Evolutionary conservation across 37 sponge, comb jelly and placozoan species (phyloP).

Genomic region (Halichondria panicea): DNA sequence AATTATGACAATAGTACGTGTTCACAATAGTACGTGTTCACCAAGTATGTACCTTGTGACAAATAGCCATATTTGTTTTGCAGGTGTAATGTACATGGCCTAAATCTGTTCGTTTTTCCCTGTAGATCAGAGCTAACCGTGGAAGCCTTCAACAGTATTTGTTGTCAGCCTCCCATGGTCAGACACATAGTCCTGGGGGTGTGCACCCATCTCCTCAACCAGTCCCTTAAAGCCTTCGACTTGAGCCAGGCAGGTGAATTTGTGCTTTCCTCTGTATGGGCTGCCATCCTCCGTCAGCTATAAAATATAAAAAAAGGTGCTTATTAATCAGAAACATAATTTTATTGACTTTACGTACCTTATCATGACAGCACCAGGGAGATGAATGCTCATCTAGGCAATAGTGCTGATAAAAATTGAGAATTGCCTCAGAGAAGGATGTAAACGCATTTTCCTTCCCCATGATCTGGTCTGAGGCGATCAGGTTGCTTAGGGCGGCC

Average conservation of each 20-base stretch:
- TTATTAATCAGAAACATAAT: background rate
- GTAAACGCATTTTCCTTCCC: slow-evolving; percentile 3
- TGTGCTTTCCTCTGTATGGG: slow-evolving; percentile 3
- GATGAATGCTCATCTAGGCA: slow-evolving; percentile 12
- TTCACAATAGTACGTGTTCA: background rate
- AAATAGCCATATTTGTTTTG: slow-evolving; percentile 15
- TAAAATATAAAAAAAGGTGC: background rate
- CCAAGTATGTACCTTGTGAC: background rate
- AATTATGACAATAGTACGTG: background rate
- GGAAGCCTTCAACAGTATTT: slow-evolving; percentile 11
- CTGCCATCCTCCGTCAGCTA: background rate
- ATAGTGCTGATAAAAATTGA: slow-evolving; percentile 5
- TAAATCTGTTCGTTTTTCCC: slow-evolving; percentile 3
- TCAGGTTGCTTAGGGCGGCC: slow-evolving; percentile 18
- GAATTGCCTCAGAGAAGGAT: background rate
- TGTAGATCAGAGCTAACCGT: slow-evolving; percentile 10
- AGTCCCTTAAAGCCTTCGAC: background rate
- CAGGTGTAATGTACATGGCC: slow-evolving; percentile 2
- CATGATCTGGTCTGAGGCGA: slow-evolving; percentile 6
- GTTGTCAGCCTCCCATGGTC: background rate
- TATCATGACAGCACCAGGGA: slow-evolving; percentile 2
- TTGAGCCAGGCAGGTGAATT: slow-evolving; percentile 8
- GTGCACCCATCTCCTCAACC: background rate
- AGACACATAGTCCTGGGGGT: background rate
- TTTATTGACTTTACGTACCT: background rate